Base-by-base conservation (phyloP, 2,888 invertebrate genomes). In the Eucriotettix oculatus region DNA sequence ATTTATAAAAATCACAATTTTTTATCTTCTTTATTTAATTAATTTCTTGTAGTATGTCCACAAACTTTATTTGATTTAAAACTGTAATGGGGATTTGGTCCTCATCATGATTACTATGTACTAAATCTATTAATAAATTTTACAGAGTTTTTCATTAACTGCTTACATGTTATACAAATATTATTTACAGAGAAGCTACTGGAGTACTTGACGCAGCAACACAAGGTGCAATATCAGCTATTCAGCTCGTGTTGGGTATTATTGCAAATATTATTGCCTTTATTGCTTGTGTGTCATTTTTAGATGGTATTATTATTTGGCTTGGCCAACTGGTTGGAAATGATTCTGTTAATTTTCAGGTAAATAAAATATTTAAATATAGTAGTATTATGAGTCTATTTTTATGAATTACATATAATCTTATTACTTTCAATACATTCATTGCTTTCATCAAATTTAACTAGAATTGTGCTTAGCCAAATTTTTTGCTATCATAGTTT, bases 251-350 rank as follows among this genome's bases (percentile, higher is more conserved):
- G 11, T 77, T 90, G 10, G 91, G 91, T 66, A 93, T 98, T 63
- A 81, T 89, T 9, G 92, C 95, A 10, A 96, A 95, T 68, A 79
- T 98, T 14, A 85, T 98, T 0, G 94, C 95, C 0, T 95, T 96
- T 69, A 83, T 97, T 0, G 84, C 96, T 0, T 83, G 93, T 64
- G 78, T 98, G 9, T 83, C 89, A 1, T 91, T 97, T 69, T 66
- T 92, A 0, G 92, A 97, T 73, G 84, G 84, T 0, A 68, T 90
- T 0, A 75, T 96, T 10, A 79, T 79, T 3, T 98, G 93, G 87
- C 75, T 88, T 59, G 94, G 93, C 0, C 76, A 74, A 0, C 72
- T 95, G 62, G 81, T 94, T 12, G 94, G 94, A 48, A 71, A 79
- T 63, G 77, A 73, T 7, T 70, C 52, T 16, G 52, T 65, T 14